Evolutionary conservation across 2,888 invertebrate genomes (phyloP).

Genomic region (Graphium colonna): DNA sequence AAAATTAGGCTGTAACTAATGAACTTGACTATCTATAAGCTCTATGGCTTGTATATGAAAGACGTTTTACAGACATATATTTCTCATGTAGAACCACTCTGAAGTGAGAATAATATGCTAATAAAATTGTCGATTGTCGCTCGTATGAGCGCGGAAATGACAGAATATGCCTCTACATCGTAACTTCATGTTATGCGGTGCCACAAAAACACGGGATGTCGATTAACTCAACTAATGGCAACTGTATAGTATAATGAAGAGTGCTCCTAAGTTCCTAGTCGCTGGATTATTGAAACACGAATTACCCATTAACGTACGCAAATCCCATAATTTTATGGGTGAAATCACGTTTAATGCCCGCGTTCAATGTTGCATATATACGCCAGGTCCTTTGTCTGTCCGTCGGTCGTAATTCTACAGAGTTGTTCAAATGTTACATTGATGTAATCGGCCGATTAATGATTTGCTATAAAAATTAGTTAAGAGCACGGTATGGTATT

Average conservation of each 20-base stretch:
- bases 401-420: conserved; percentile 31
- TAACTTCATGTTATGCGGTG: conserved; percentile 8
- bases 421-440: conserved; percentile 30
- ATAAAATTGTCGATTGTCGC: too few relatives aligned
- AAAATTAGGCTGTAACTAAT: too few relatives aligned
- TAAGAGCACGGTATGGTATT: not conserved
- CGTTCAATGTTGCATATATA: conserved; percentile 41
- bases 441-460: conserved; percentile 30
- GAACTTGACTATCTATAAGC: too few relatives aligned
- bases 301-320: conserved; percentile 36
- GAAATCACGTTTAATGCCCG: conserved; percentile 37
- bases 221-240: conserved; percentile 21
- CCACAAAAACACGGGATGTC: conserved; percentile 15
- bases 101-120: too few relatives aligned
- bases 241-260: conserved; percentile 23
- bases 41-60: too few relatives aligned
- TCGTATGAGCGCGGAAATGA: not conserved
- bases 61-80: too few relatives aligned
- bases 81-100: too few relatives aligned
- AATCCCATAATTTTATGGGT: conserved; percentile 32
- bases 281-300: conserved; percentile 29
- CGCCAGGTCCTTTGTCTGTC: conserved; percentile 44
- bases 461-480: conserved; percentile 14
- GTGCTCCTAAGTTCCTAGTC: conserved; percentile 7
- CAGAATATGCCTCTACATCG: conserved; percentile 8